phyloP scores from a whole-genome alignment of 1,140 invertebrate species.

The Lasioglossum baleicum region DNA sequence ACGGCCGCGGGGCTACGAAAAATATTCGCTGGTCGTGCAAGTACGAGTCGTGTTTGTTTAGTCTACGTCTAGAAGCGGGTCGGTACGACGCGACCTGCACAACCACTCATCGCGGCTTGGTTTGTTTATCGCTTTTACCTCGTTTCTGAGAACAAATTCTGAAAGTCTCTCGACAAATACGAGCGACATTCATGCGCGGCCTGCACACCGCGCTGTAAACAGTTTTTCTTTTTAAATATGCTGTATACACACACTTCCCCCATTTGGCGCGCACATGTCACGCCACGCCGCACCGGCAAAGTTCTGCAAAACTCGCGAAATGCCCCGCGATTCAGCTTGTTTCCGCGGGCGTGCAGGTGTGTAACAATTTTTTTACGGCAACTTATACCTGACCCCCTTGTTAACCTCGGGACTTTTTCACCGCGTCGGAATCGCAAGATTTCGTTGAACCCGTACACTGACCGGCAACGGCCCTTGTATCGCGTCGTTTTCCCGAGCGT shows the following conservation, averaged over 20 bases:
- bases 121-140: slow-evolving; percentile 25
- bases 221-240: slow-evolving; percentile 20
- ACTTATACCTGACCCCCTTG: not conserved
- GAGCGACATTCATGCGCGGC: slow-evolving; percentile 3
- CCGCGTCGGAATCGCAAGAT: not conserved
- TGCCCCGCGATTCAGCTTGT: not conserved
- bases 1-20: not conserved
- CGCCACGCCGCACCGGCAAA: not conserved
- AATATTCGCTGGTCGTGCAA: not conserved
- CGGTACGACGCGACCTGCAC: no score
- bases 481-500: not conserved
- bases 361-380: not conserved
- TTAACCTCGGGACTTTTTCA: slow-evolving; percentile 4
- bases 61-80: not conserved
- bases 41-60: slow-evolving; percentile 8
- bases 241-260: not conserved
- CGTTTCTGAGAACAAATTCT: not conserved
- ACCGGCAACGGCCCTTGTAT: not conserved
- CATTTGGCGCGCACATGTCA: slow-evolving; percentile 28
- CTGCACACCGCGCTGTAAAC: slow-evolving; percentile 1
- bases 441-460: not conserved
- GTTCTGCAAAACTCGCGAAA: not conserved
- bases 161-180: not conserved
- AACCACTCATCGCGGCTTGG: not conserved
- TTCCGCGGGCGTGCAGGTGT: no score